phyloP scores from a whole-genome alignment of 2,888 invertebrate species.

The Drosophila merina region DNA sequence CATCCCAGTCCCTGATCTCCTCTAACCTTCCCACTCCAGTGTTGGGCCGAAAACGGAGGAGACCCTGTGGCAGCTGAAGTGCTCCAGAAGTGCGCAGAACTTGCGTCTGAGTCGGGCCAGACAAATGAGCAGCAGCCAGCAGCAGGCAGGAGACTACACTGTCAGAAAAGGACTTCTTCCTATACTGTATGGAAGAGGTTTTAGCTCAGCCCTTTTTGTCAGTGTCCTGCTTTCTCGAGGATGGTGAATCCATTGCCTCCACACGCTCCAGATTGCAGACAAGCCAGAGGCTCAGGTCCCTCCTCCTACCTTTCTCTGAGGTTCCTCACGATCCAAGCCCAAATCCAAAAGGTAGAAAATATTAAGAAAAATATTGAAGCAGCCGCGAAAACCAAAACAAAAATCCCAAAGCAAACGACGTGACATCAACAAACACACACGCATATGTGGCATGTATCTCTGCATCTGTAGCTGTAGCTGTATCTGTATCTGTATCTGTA shows the following conservation, averaged over 20 bases:
- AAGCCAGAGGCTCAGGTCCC: conserved; percentile 17
- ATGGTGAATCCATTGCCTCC: conserved; percentile 57
- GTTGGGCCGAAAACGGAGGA: conserved; percentile 40
- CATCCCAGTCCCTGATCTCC: conserved; percentile 9
- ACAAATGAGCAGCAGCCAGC: conserved; percentile 70
- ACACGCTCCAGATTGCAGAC: conserved; percentile 51
- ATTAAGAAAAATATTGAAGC: conserved; percentile 54
- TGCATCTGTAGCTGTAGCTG: conserved; percentile 7
- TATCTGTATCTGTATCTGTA: conserved; percentile 23
- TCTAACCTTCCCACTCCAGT: conserved; percentile 37
- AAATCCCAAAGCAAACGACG: conserved; percentile 65
- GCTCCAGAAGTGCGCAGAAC: conserved; percentile 79
- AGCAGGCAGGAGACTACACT: conserved; percentile 28
- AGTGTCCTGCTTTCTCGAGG: conserved; percentile 38
- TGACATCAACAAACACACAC: conserved; percentile 69
- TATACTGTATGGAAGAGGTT: background rate
- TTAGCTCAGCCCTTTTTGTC: conserved; percentile 17
- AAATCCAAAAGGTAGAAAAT: conserved; percentile 19
- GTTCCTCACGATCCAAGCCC: conserved; percentile 4
- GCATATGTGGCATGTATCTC: background rate
- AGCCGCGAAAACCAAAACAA: conserved; percentile 52
- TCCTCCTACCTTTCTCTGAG: background rate
- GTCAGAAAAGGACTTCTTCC: background rate
- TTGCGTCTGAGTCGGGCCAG: conserved; percentile 73
- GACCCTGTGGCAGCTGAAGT: conserved; percentile 68